phyloP scores from a whole-genome alignment of 2,113 vertebrate species.

The Vimba vimba region DNA sequence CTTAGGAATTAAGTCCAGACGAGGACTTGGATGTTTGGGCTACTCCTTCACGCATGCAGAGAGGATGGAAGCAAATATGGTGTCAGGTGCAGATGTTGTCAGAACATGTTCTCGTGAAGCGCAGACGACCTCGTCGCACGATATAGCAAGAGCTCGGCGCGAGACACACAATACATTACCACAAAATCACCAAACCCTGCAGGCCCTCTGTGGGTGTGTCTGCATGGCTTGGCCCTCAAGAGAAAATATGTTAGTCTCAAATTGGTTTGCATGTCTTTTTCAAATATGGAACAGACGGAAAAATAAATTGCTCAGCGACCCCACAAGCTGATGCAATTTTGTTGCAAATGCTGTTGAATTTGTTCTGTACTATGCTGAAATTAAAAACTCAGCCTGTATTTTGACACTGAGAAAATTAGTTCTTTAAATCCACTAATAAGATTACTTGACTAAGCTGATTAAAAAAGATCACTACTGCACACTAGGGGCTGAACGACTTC shows the following conservation, averaged over 20 bases:
- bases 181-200: constrained; percentile 39
- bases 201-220: constrained; percentile 47
- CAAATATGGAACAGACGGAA: neutral
- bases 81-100: constrained; percentile 27
- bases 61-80: constrained; percentile 22
- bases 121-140: constrained; percentile 20
- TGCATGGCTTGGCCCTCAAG: constrained; percentile 47
- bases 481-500: no score
- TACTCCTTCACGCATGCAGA: constrained; percentile 18
- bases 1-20: constrained; percentile 36
- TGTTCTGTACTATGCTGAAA: neutral
- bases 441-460: constrained; percentile 48
- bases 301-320: neutral
- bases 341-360: neutral
- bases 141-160: constrained; percentile 19
- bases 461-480: neutral
- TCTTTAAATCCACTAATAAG: constrained; percentile 56
- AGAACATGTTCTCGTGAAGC: constrained; percentile 16
- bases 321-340: constrained; percentile 1
- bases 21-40: constrained; percentile 36
- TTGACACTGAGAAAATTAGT: constrained; percentile 6
- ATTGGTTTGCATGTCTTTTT: constrained; percentile 23
- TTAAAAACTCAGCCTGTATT: neutral
- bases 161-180: constrained; percentile 20
- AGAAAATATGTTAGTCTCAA: constrained; percentile 60